Base-by-base conservation (phyloP, 2,797 vertebrate species). In the Glossophaga mutica region DNA sequence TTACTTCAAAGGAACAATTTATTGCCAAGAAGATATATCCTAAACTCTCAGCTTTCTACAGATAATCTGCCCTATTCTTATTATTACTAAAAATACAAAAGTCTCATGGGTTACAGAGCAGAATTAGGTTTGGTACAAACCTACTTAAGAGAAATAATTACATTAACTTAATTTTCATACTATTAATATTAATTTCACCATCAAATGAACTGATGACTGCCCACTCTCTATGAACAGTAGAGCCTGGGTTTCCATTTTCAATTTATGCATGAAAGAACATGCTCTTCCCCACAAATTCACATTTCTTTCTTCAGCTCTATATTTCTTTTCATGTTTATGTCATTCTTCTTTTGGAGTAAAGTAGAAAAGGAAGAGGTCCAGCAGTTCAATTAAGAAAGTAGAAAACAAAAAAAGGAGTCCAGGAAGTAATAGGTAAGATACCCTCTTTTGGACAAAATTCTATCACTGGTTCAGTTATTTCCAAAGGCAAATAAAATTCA, bases 51-150 rank as follows among this genome's bases (percentile, higher is more conserved):
- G 18, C 50, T 90, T 68, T 91, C 34, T 34, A 76, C 15, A 73
- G 5, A 42, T n/a, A 52, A 94, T 55, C 15, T 77, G 26, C 62
- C 21, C 32, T 62, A 18, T 73, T 92, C 34, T 87, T 82, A 82
- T 67, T 84, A 74, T 71, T 65, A 89, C 78, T 82, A 77, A 93
- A 96, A 91, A 78, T 42, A 55, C 11, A 48, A 90, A 96, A 84
- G 37, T 87, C 59, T 32, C 44, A 83, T 37, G 9, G 55, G 44
- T 73, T 85, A 76, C 6, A 92, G 81, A 90, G 85, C 19, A 94
- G 55, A 95, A 87, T 77, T 55, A 79, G 68, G 14, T 24, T 81
- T 84, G 26, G 3, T 82, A 68, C 15, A 79, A 92, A 90, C 18
- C 44, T 32, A 71, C 42, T 94, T 48, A 42, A 67, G 44, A 68